These are phyloP conservation scores for Latrodectus hesperus DNA, from an alignment of 2,888 invertebrate genomes.

Conservation along the genomic window DNA sequence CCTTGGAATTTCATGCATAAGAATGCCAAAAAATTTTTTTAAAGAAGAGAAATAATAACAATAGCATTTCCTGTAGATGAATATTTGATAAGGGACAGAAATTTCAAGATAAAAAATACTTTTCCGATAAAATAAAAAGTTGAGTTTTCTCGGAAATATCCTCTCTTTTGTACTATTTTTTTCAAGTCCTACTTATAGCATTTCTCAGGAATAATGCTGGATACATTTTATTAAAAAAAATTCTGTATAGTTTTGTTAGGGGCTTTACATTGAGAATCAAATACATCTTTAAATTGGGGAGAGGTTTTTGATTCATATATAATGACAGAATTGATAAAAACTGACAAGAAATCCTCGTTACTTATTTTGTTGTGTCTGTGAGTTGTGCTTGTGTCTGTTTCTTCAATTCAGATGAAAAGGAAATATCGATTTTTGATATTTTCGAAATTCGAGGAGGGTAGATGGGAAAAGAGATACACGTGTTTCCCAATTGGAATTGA, in stretches of 20 bases:
- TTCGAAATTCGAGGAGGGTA: constrained; percentile 4
- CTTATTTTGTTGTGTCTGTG: not conserved
- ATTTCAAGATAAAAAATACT: constrained; percentile 22
- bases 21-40: not conserved
- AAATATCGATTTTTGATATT: constrained; percentile 43
- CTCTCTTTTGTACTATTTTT: constrained; percentile 41
- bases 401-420: not conserved
- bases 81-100: constrained; percentile 58
- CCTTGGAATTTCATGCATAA: constrained; percentile 26
- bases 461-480: constrained; percentile 7
- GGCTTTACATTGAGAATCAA: not conserved
- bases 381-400: not conserved
- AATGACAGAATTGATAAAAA: constrained; percentile 42
- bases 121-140: constrained; percentile 56
- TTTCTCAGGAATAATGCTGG: no score
- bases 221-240: no score
- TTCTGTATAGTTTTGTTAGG: not conserved
- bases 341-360: not conserved
- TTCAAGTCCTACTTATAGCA: not conserved
- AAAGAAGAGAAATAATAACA: constrained; percentile 24
- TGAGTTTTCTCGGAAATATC: constrained; percentile 46
- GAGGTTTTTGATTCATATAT: constrained; percentile 51
- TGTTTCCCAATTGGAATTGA: constrained; percentile 16
- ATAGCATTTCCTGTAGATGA: constrained; percentile 48
- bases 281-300: constrained; percentile 20